phyloP scores from a whole-genome alignment of 1,140 invertebrate genomes.

The Camponotus vicinus region DNA sequence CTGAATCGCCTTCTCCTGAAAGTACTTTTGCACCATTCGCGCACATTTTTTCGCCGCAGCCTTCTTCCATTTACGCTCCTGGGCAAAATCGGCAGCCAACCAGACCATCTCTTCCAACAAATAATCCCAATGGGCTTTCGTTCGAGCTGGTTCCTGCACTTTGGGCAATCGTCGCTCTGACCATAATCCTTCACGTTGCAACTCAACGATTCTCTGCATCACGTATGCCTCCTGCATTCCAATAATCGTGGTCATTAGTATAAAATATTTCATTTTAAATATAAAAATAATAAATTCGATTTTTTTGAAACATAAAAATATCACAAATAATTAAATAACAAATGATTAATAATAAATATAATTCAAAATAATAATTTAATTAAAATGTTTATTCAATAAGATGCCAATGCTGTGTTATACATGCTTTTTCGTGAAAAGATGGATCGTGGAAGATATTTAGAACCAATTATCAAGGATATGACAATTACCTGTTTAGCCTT shows the following conservation, averaged over 20 bases:
- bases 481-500: constrained; percentile 92
- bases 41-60: constrained; percentile 97
- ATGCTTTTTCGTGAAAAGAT: background rate
- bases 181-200: constrained; percentile 97
- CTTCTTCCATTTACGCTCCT: constrained; percentile 99
- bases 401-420: background rate
- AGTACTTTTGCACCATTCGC: constrained; percentile 97
- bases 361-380: constrained; percentile 1
- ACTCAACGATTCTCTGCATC: constrained; percentile 95
- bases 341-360: background rate
- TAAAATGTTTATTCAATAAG: background rate
- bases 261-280: constrained; percentile 1
- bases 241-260: background rate
- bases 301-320: background rate
- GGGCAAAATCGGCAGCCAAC: constrained; percentile 98
- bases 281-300: background rate
- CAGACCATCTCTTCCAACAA: constrained; percentile 99
- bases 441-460: background rate
- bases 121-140: constrained; percentile 99
- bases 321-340: background rate
- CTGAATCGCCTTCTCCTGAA: constrained; percentile 96
- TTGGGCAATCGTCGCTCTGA: constrained; percentile 96
- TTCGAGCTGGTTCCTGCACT: constrained; percentile 94
- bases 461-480: background rate
- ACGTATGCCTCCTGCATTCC: constrained; percentile 93